These are phyloP conservation scores for Dicyrtoma fusca DNA, from an alignment of 2,888 invertebrate species.

Conservation along the genomic window DNA sequence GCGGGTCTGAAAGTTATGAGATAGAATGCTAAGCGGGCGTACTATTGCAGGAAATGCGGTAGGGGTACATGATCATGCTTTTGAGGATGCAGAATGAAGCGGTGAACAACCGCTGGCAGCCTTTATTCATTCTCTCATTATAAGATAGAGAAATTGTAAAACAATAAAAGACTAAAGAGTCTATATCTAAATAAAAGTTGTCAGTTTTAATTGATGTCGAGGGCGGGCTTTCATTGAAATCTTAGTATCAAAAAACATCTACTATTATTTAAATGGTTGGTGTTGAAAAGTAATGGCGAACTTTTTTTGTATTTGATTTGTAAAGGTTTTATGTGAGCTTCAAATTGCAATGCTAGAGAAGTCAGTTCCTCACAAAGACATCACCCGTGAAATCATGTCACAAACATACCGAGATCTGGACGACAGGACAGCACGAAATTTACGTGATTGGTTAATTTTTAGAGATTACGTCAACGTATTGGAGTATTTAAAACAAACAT, in stretches of 20 bases:
- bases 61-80: no score
- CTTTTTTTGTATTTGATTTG: conserved; percentile 37
- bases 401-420: conserved; percentile 59
- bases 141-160: conserved; percentile 9
- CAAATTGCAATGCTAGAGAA: conserved; percentile 66
- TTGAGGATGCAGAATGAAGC: neutral
- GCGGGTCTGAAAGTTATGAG: no score
- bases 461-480: conserved; percentile 68
- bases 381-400: conserved; percentile 59
- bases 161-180: conserved; percentile 21
- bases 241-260: neutral
- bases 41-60: no score
- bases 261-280: neutral
- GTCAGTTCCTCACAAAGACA: conserved; percentile 61
- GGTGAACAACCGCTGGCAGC: conserved; percentile 3
- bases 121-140: conserved; percentile 4
- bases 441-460: conserved; percentile 68
- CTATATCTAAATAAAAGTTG: conserved; percentile 24
- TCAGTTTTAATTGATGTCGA: conserved; percentile 8
- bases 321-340: conserved; percentile 71
- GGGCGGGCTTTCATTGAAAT: conserved; percentile 2
- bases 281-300: neutral
- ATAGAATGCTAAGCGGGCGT: no score
- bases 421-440: conserved; percentile 61
- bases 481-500: conserved; percentile 65